Percentiles rank a stretch among this genome's conserved stretches.
Evolutionary conservation across 1,140 invertebrate genomes (phyloP).

Genomic region (Bombus balteatus): DNA sequence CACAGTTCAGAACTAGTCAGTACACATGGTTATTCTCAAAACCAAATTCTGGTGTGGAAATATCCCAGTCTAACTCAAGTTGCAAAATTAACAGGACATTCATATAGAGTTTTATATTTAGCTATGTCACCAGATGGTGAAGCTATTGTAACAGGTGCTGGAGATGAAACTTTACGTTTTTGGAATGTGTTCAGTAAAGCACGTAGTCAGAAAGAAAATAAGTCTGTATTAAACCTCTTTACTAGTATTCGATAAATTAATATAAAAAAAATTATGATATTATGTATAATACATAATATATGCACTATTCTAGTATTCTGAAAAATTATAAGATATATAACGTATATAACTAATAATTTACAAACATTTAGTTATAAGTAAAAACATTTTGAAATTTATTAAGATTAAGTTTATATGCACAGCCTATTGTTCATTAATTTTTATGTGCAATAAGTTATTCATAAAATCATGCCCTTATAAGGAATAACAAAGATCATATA

Average conservation of each 20-base stretch:
- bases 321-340: conserved; percentile 46
- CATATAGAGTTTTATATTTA: conserved; percentile 97
- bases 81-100: conserved; percentile 98
- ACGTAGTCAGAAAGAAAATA: conserved; percentile 96
- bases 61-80: conserved; percentile 98
- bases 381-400: conserved; percentile 42
- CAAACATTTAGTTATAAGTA: conserved; percentile 41
- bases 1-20: conserved; percentile 98
- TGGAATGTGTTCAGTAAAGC: conserved; percentile 99
- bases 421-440: conserved; percentile 63
- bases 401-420: conserved; percentile 60
- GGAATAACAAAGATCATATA: conserved; percentile 36
- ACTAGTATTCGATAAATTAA: conserved; percentile 90
- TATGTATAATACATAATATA: conserved; percentile 50
- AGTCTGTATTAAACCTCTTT: conserved; percentile 98
- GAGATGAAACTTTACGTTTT: conserved; percentile 98
- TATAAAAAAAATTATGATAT: conserved; percentile 28
- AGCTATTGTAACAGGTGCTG: conserved; percentile 99
- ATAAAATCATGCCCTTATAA: conserved; percentile 37
- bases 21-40: conserved; percentile 99
- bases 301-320: conserved; percentile 31
- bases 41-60: conserved; percentile 99
- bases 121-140: conserved; percentile 99
- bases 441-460: conserved; percentile 73
- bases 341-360: conserved; percentile 48